Conservation (phyloP, 2,113 vertebrate genomes). For the Chlamydotis undulata region DNA sequence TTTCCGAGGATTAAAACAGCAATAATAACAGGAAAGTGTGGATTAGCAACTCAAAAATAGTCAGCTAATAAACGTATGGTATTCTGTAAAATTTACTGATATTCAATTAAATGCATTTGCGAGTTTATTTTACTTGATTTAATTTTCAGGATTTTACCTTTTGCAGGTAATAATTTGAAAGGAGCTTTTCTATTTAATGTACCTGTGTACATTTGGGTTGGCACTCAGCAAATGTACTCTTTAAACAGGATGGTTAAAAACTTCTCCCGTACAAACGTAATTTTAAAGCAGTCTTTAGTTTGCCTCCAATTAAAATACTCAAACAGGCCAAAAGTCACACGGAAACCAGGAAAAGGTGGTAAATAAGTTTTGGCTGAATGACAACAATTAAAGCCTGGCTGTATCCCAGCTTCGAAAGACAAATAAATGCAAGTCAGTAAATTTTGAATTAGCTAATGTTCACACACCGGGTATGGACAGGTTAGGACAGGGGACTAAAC, state of each 20-base stretch:
- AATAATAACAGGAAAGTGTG: not conserved
- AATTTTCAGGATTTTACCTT: not conserved
- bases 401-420: not conserved
- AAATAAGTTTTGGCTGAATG: not conserved
- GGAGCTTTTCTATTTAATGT: not conserved
- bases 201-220: not conserved
- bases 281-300: not conserved
- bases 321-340: not conserved
- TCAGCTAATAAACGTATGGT: not conserved
- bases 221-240: not conserved
- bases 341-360: constrained; percentile 7
- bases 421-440: not conserved
- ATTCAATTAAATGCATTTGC: not conserved
- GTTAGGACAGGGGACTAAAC: not conserved
- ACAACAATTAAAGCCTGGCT: constrained; percentile 10
- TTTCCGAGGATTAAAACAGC: not conserved
- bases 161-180: not conserved
- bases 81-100: not conserved
- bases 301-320: constrained; percentile 2
- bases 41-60: not conserved
- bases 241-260: not conserved
- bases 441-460: not conserved
- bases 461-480: rapidly evolving
- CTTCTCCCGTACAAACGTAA: not conserved
- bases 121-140: not conserved